Base-by-base conservation (phyloP, 2,113 vertebrate genomes). In the Megatriorchis doriae region DNA sequence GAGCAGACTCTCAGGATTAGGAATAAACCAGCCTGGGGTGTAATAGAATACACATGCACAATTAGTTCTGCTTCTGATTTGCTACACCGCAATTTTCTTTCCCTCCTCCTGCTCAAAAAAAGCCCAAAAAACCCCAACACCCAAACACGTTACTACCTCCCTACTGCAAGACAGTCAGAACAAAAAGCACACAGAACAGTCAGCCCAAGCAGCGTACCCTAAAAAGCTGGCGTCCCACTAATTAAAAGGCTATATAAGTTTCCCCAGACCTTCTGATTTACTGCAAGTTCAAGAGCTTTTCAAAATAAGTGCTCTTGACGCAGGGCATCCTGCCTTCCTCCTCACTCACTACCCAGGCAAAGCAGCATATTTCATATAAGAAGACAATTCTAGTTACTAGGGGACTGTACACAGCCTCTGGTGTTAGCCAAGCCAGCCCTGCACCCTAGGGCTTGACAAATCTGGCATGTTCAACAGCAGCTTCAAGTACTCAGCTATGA, bases 281-380 rank as follows among this genome's bases (percentile, higher is more conserved):
- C 53, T 95, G 36, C 70, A 94, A 93, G 74, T 85, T 95, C 81
- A 93, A 97, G 85, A 90, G 92, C 78, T 88, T 96, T 90, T 96
- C 78, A 94, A 82, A 96, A 5, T 65, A 95, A 80, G 45, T 88
- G 82, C 81, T 94, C 87, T 92, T 90, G 90, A 96, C 81, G 88
- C 62, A 36, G 81, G 71, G 48, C 74, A 66, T 82, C 82, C 53
- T 53, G 87, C 32, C 90, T 87, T 79, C 45, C 87, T 94, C 66
- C 70, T 90, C 18, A 1, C 61, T 91, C 52, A 14, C 1, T 1
- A 62, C 27, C 31, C 81, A 65, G 71, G 53, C 81, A 93, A 77
- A 52, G 58, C 34, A 72, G 48, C 0, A 0, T 36, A 55, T 75
- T 91, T 94, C 62, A 48, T 53, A 25, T 32, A 87, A 71, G 81